Conservation (phyloP, 2,888 invertebrate species). For the Drosophila ochracea region DNA sequence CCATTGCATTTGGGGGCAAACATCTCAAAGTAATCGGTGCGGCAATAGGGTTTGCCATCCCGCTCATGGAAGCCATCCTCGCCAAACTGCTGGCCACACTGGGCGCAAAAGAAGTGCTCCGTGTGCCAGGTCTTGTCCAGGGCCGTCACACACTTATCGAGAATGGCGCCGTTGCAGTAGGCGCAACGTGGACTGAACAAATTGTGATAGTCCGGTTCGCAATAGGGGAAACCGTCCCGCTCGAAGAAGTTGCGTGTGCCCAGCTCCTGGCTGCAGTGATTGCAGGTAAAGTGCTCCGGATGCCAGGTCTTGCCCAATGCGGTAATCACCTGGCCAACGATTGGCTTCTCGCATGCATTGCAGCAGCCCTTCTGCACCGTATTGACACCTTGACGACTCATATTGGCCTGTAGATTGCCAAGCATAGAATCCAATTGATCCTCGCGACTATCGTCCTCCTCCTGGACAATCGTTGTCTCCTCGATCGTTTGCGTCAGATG, state of each 20-base stretch:
- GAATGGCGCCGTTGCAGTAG: constrained; percentile 99
- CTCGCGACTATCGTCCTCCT: constrained; percentile 64
- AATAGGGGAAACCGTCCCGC: constrained; percentile 97
- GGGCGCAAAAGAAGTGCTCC: constrained; percentile 99
- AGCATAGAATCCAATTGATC: constrained; percentile 87
- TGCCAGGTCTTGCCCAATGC: constrained; percentile 99
- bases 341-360: constrained; percentile 99
- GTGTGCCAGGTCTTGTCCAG: constrained; percentile 99
- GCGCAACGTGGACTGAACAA: constrained; percentile 99
- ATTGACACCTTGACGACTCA: constrained; percentile 99
- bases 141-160: constrained; percentile 99
- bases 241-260: constrained; percentile 99
- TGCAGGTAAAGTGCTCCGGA: constrained; percentile 99
- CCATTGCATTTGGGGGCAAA: constrained; percentile 99
- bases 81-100: constrained; percentile 98
- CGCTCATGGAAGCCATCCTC: constrained; percentile 99
- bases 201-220: constrained; percentile 99
- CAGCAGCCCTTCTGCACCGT: constrained; percentile 99
- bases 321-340: constrained; percentile 97
- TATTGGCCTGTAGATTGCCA: constrained; percentile 93
- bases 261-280: constrained; percentile 97
- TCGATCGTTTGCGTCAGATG: constrained; percentile 85
- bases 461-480: constrained; percentile 83
- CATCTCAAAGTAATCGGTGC: constrained; percentile 98
- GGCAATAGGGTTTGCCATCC: constrained; percentile 98